Evolutionary conservation across 2,888 invertebrate species (phyloP).

Genomic region (Pristionchus maxplancki): DNA sequence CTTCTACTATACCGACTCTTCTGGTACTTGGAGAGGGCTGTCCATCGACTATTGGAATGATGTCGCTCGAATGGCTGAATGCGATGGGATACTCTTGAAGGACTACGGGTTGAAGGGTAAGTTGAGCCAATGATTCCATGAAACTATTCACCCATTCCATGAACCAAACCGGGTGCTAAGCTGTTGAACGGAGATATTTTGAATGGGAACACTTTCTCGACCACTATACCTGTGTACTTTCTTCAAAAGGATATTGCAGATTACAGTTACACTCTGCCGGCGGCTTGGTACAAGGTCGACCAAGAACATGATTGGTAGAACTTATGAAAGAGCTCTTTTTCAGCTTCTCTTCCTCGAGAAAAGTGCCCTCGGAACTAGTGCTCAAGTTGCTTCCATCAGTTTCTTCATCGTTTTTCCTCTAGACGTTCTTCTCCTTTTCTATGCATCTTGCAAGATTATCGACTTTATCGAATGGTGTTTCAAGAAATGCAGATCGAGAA

Average conservation of each 20-base stretch:
- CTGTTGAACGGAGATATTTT: not conserved
- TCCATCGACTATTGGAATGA: not conserved
- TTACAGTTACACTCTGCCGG: not conserved
- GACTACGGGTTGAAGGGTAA: not conserved
- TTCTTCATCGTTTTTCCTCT: slow-evolving; percentile 5
- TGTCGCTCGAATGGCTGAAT: not conserved
- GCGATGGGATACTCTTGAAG: not conserved
- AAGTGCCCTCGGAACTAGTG: not conserved
- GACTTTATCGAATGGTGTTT: not conserved
- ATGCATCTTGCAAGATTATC: not conserved
- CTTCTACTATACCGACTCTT: not conserved
- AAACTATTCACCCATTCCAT: not conserved
- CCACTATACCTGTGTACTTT: not conserved
- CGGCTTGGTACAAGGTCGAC: not conserved
- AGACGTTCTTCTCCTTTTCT: not conserved
- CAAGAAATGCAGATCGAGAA: not conserved
- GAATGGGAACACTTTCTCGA: not conserved
- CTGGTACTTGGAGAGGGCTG: not conserved
- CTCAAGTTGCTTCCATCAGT: not conserved
- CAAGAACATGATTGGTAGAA: not conserved
- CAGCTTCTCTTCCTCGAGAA: not conserved
- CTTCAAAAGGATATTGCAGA: not conserved
- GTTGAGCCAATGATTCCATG: not conserved
- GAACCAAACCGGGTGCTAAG: not conserved
- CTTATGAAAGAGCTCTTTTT: not conserved